These are phyloP conservation scores for Ceramica pisi DNA, from an alignment of 2,888 invertebrate genomes.

Conservation along the genomic window DNA sequence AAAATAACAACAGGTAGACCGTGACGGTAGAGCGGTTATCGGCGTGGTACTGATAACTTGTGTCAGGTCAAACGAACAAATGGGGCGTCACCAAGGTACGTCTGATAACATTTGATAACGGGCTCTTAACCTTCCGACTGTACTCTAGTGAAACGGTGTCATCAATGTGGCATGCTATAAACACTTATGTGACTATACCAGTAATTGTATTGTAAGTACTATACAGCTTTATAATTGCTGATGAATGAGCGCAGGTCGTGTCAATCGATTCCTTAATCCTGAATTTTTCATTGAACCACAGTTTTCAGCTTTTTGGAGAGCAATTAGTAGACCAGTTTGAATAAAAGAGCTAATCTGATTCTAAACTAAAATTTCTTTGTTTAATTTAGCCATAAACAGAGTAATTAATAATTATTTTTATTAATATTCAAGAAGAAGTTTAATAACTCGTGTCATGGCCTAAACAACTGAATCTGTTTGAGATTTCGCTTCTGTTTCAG, in stretches of 20 bases:
- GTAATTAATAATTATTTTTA: background rate
- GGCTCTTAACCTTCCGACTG: conserved; percentile 90
- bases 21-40: conserved; percentile 85
- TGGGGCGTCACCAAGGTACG: conserved; percentile 87
- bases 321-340: background rate
- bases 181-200: conserved; percentile 51
- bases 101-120: conserved; percentile 88
- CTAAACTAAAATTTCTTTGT: background rate
- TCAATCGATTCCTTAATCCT: background rate
- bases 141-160: conserved; percentile 79
- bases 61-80: conserved; percentile 91
- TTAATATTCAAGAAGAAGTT: conserved; percentile 4
- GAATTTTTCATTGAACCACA: background rate
- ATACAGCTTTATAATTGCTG: conserved; percentile 1
- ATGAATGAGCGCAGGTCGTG: conserved; percentile 23
- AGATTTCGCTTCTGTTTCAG: background rate
- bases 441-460: background rate
- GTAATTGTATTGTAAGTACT: background rate
- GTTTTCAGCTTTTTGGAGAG: background rate
- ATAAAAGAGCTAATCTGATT: background rate
- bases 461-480: background rate
- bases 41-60: conserved; percentile 88
- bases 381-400: background rate
- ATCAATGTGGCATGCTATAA: conserved; percentile 60
- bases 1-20: conserved; percentile 85